Percentiles rank a stretch among this genome's conserved stretches.
phyloP scores from a whole-genome alignment of 2,888 invertebrate genomes.

The Agrenia bidenticulata region DNA sequence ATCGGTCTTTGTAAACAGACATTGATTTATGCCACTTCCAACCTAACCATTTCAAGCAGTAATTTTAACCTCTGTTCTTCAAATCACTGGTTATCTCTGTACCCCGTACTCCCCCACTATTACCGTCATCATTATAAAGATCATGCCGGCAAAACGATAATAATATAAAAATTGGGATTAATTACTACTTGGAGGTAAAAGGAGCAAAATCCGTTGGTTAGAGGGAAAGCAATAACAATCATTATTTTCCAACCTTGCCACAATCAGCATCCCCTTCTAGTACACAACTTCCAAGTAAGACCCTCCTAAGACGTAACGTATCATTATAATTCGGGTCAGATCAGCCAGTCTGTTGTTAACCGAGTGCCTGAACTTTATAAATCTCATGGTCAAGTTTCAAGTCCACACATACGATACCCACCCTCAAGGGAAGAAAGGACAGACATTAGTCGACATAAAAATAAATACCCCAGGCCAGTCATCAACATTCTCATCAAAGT shows the following conservation, averaged over 20 bases:
- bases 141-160: not conserved
- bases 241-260: not conserved
- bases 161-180: conserved; percentile 2
- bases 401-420: not conserved
- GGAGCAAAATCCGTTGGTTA: conserved; percentile 3
- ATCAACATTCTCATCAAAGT: conserved; percentile 36
- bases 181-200: conserved; percentile 5
- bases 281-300: not conserved
- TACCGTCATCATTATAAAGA: not conserved
- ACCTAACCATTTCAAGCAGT: too few species aligned
- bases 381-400: too few species aligned
- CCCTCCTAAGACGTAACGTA: conserved; percentile 1
- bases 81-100: not conserved
- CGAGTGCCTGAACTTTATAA: too few species aligned
- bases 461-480: conserved; percentile 47
- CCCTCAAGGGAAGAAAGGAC: not conserved
- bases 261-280: not conserved
- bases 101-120: not conserved
- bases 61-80: not conserved
- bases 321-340: conserved; percentile 3
- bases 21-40: conserved; percentile 1
- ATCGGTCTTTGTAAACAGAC: conserved; percentile 6
- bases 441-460: conserved; percentile 39
- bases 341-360: not conserved
- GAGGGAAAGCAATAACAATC: conserved; percentile 3